These are phyloP conservation scores for Noctua comes DNA, from an alignment of 2,888 invertebrate genomes.

Conservation along the genomic window DNA sequence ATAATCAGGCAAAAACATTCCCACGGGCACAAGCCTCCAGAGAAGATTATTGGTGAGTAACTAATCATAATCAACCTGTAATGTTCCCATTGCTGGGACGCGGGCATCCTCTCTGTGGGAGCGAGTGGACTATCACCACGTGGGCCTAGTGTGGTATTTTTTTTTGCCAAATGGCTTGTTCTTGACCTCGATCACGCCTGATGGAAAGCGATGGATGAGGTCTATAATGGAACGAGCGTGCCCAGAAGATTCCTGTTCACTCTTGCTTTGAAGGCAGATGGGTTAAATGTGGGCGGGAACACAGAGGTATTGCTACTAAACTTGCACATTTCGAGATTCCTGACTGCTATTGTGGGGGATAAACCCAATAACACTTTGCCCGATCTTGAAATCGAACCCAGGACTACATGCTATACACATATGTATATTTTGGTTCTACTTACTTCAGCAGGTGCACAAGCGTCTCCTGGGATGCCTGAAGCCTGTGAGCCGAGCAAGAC, in stretches of 20 bases:
- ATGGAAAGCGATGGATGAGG: too few species aligned
- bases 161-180: too few species aligned
- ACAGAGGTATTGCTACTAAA: not conserved
- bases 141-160: not conserved
- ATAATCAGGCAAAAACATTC: not conserved
- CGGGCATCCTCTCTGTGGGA: not conserved
- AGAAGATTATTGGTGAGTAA: not conserved
- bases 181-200: too few species aligned
- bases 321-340: not conserved
- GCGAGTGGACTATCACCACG: not conserved
- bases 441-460: slow-evolving; percentile 79
- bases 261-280: too few species aligned
- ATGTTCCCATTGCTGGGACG: not conserved
- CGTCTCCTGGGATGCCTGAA: slow-evolving; percentile 78
- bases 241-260: too few species aligned
- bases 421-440: slow-evolving; percentile 60
- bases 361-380: not conserved
- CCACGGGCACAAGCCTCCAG: not conserved
- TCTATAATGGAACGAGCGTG: too few species aligned
- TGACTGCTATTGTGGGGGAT: not conserved
- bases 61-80: not conserved
- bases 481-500: slow-evolving; percentile 71
- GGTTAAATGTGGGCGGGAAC: too few species aligned
- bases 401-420: not conserved
- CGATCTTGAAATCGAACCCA: not conserved